These are phyloP conservation scores for Drosophila neocordata DNA, from an alignment of 1,140 invertebrate species.

Conservation along the genomic window DNA sequence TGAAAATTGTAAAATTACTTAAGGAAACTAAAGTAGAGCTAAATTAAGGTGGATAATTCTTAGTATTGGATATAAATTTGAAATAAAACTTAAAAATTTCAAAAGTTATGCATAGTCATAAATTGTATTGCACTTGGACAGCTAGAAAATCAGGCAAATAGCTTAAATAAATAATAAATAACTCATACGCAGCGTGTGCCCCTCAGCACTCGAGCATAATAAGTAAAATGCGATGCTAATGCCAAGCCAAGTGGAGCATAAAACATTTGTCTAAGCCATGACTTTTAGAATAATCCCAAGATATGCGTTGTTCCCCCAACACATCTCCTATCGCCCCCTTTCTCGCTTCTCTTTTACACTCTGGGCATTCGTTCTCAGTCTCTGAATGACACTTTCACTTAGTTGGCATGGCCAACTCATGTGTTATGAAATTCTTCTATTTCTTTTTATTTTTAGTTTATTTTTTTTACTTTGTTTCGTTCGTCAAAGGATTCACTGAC, in stretches of 20 bases:
- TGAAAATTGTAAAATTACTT: no score
- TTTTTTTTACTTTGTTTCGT: slow-evolving; percentile 15
- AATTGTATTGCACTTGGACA: slow-evolving; percentile 45
- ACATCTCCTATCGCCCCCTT: background rate
- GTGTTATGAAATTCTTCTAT: slow-evolving; percentile 40
- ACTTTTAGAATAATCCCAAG: slow-evolving; percentile 52
- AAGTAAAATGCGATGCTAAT: slow-evolving; percentile 41
- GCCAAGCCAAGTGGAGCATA: slow-evolving; percentile 57
- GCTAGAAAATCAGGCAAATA: slow-evolving; percentile 46
- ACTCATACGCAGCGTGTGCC: slow-evolving; percentile 67
- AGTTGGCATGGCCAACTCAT: slow-evolving; percentile 23
- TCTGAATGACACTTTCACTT: slow-evolving; percentile 58
- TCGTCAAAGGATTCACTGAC: slow-evolving; percentile 37
- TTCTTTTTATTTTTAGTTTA: slow-evolving; percentile 14
- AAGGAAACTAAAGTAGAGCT: no score
- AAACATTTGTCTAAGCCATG: slow-evolving; percentile 68
- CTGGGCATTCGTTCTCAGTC: background rate
- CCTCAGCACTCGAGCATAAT: slow-evolving; percentile 45
- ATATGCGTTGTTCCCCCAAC: slow-evolving; percentile 22
- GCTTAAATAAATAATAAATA: slow-evolving; percentile 60
- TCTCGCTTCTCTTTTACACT: slow-evolving; percentile 19
- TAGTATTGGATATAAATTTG: no score
- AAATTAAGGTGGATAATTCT: no score
- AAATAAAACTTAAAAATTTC: slow-evolving; percentile 9
- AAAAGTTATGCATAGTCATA: slow-evolving; percentile 37